phyloP scores from a whole-genome alignment of 2,888 invertebrate genomes.

The Cephus runcator region DNA sequence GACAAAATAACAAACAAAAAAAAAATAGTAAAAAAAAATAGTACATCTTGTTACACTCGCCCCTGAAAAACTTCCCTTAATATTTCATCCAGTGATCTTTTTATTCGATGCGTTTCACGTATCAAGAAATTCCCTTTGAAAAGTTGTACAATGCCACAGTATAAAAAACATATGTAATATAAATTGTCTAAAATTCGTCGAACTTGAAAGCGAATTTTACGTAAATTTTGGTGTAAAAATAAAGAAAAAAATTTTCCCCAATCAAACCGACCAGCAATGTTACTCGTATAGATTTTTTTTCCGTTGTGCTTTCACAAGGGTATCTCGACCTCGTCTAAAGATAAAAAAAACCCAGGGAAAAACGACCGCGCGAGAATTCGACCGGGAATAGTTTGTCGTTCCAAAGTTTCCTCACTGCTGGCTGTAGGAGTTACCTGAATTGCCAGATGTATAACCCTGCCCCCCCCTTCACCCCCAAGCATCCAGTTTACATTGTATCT shows the following conservation, averaged over 20 bases:
- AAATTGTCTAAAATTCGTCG: not conserved
- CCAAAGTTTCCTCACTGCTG: constrained; percentile 10
- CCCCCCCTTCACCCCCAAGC: constrained; percentile 3
- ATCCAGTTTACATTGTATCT: constrained; percentile 42
- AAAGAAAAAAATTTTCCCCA: too few relatives aligned
- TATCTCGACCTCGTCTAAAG: not conserved
- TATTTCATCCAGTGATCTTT: constrained; percentile 24
- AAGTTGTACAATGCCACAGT: not conserved
- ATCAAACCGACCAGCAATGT: not conserved
- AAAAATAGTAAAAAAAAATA: constrained; percentile 13
- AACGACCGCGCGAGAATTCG: not conserved
- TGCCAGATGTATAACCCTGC: constrained; percentile 16
- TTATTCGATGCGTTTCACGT: constrained; percentile 27
- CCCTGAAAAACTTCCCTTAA: constrained; percentile 12
- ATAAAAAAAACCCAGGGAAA: constrained; percentile 1
- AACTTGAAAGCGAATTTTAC: too few relatives aligned
- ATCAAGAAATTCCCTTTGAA: not conserved
- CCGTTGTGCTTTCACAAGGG: not conserved
- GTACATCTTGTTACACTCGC: constrained; percentile 20
- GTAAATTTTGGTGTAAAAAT: too few relatives aligned
- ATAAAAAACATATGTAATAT: not conserved
- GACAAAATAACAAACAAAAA: constrained; percentile 14
- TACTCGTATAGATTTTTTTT: not conserved
- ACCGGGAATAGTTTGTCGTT: not conserved
- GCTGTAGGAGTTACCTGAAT: constrained; percentile 9